Conservation (phyloP, 64 coral and sea anemone genomes). For the Montipora foliosa region DNA sequence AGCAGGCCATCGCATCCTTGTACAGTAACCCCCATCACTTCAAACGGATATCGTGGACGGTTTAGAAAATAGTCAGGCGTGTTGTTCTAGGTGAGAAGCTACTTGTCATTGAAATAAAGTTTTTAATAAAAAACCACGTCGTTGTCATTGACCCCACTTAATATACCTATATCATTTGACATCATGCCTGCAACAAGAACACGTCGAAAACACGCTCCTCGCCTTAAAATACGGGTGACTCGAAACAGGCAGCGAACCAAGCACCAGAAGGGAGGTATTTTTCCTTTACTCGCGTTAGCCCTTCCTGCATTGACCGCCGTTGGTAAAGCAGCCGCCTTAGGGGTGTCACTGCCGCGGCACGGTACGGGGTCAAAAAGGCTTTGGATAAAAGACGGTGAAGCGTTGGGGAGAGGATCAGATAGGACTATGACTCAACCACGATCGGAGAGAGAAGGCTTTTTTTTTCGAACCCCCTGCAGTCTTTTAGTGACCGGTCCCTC, state of each 20-base stretch:
- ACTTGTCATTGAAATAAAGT: too few relatives aligned
- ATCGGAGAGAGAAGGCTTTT: not conserved
- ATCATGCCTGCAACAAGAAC: too few relatives aligned
- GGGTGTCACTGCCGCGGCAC: not conserved
- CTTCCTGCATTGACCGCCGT: not conserved
- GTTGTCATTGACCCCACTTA: too few relatives aligned
- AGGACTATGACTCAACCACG: too few relatives aligned
- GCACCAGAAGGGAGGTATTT: not conserved
- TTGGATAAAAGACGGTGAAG: not conserved
- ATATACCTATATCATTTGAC: too few relatives aligned
- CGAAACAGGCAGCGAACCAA: not conserved
- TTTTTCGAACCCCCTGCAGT: not conserved
- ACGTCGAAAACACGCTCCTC: not conserved
- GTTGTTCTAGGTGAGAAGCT: not conserved
- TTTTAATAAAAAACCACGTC: too few relatives aligned
- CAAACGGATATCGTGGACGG: not conserved
- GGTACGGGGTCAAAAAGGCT: too few relatives aligned
- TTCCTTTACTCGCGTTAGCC: not conserved
- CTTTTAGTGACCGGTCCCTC: not conserved
- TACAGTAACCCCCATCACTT: not conserved
- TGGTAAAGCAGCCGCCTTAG: not conserved
- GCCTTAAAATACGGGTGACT: not conserved
- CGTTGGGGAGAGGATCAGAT: not conserved
- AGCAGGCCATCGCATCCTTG: not conserved
- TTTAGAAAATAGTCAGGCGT: not conserved